Percentiles rank a stretch among this genome's conserved stretches.
Evolutionary conservation across 2,888 invertebrate species (phyloP).

Genomic region (Lithophane ornitopus): DNA sequence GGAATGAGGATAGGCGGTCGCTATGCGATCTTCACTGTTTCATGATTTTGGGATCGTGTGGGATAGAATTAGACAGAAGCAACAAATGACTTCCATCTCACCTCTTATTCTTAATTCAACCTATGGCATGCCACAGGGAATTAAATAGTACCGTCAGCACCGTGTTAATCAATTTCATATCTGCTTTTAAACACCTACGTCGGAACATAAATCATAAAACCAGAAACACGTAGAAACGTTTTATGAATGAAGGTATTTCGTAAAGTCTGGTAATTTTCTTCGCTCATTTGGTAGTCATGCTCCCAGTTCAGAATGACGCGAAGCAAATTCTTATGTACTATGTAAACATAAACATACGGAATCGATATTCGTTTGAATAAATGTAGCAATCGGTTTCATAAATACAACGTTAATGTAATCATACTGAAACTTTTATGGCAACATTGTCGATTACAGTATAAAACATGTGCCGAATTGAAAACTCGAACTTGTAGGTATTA

Average conservation of each 20-base stretch:
- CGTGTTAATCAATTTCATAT: background rate
- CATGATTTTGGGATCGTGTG: background rate
- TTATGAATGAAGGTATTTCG: conserved; percentile 21
- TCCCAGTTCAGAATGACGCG: background rate
- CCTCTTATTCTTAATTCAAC: too few relatives aligned
- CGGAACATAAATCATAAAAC: background rate
- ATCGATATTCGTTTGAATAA: conserved; percentile 58
- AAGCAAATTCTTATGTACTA: conserved; percentile 11
- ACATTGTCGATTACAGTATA: conserved; percentile 48
- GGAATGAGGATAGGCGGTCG: conserved; percentile 7
- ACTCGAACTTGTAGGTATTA: conserved; percentile 15
- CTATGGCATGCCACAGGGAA: too few relatives aligned
- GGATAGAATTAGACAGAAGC: too few relatives aligned
- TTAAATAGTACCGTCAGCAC: too few relatives aligned
- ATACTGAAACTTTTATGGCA: conserved; percentile 61
- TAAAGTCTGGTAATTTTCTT: background rate
- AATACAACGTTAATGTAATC: conserved; percentile 62
- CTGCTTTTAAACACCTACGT: background rate
- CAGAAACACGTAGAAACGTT: background rate
- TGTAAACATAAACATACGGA: conserved; percentile 44
- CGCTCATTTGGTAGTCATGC: background rate
- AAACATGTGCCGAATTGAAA: conserved; percentile 27
- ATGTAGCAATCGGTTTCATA: conserved; percentile 53
- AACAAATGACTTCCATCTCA: too few relatives aligned
- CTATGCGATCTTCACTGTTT: background rate